Base-by-base conservation (phyloP, 2,797 vertebrate genomes). In the Heliangelus exortis region DNA sequence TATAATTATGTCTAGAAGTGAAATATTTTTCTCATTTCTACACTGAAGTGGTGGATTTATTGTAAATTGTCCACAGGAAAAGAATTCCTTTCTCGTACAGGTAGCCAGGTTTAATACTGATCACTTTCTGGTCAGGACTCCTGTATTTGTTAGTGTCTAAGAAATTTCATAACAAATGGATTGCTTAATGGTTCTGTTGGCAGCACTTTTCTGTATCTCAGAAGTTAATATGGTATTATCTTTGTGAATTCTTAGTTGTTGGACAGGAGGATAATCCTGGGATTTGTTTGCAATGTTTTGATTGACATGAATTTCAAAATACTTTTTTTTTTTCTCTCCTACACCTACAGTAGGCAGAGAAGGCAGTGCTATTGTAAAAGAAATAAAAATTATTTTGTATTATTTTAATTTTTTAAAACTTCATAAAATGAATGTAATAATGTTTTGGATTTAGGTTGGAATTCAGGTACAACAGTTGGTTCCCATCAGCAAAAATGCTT, bases 401-500 rank as follows among this genome's bases (percentile, higher is more conserved):
- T 23, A 14, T 41, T 41, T 14, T 14, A 41, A 41, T 65, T 34
- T 69, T 78, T 68, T 86, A 86, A 45, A 41, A 72, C 62, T 71
- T 82, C 22, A 53, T 45, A 77, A 95, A 89, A 54, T 57, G 1
- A 34, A 50, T 72, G 17, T 29, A 26, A 68, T 71, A 65, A 54
- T 95, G 41, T 95, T 96, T 84, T 95, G 87, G 33, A 84, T 97
- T 89, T 95, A 98, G 98, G 98, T 98, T 83, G 99, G 99, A 89
- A 98, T 99, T 96, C 99, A 99, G 85, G 98, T 99, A 74, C 99
- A 99, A 77, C 98, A 99, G 63, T 97, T 99, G 76, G 98, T 99
- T 89, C 98, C 98, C 76, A 95, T 97, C 78, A 97, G 96, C 79
- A 95, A 97, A 34, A 93, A 84, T 36, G 81, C 91, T 28, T 96